A percentile compares a stretch with the other conserved stretches of the same genome.
phyloP scores from a whole-genome alignment of 2,797 vertebrate genomes.

The Valencia hispanica region DNA sequence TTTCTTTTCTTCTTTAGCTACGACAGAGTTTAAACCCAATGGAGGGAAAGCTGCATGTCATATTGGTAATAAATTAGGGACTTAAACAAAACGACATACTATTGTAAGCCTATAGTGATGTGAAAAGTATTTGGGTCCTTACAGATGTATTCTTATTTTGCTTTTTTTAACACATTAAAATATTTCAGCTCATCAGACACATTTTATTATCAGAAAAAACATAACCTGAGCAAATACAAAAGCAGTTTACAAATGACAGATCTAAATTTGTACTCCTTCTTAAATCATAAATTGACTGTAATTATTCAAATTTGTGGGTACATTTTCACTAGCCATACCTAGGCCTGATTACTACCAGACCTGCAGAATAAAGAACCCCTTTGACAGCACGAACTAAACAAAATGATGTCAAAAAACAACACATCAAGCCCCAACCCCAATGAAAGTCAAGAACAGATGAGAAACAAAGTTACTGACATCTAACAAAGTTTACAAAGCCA shows the following conservation, averaged over 20 bases:
- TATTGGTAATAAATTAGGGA: background rate
- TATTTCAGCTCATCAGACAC: background rate
- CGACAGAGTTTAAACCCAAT: background rate
- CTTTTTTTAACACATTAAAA: no score
- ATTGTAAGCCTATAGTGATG: background rate
- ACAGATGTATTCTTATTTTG: no score
- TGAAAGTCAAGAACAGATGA: background rate
- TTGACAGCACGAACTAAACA: background rate
- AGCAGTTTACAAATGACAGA: background rate
- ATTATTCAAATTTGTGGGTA: background rate
- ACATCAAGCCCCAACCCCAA: background rate
- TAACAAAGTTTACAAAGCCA: background rate
- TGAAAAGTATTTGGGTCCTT: background rate
- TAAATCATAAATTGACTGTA: background rate
- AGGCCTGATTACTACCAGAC: background rate
- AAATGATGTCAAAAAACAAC: background rate
- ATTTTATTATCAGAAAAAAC: background rate
- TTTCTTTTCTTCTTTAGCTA: background rate
- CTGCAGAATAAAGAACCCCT: background rate
- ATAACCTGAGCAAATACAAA: background rate
- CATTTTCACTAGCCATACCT: background rate
- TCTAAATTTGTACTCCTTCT: background rate
- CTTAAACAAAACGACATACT: background rate
- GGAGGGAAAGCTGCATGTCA: background rate
- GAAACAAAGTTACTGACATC: background rate